Base-by-base conservation (phyloP, 2,113 vertebrate species). In the Clupea harengus region DNA sequence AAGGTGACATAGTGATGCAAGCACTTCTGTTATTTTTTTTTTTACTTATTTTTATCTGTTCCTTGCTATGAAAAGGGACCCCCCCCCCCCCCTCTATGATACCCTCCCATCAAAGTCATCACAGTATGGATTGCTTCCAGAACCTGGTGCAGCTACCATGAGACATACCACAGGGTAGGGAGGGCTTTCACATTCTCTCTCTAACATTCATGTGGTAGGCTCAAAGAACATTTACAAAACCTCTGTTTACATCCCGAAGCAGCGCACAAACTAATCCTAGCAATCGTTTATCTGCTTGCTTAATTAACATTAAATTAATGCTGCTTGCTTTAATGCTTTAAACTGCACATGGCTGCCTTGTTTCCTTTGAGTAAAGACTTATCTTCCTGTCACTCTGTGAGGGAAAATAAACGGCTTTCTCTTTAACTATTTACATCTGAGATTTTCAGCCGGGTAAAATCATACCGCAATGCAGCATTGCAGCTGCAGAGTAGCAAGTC, bases 391-490 rank as follows among this genome's bases (percentile, higher is more conserved):
- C 64, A 67, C 64, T 89, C 82, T 84, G 89, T 90, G 91, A 92
- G 93, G 92, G 92, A 91, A 92, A 92, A 92, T 89, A 90, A 92
- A 91, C 89, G 83, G 89, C 90, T 91, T 90, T 91, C 89, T 92
- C 90, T 87, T 54, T 89, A 86, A 91, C 80, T 92, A 92, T 92
- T n/a, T 91, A 90, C 90, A 91, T 87, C 87, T 49, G 85, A 80
- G 25, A 57, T 46, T 82, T 86, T 89, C 90, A 90, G 87, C 82
- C 57, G 83, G 85, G 72, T 82, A 7, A 67, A 28, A 67, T 67
- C 9, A 25, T 67, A 28, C 64, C 64, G 64, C 64, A 67, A 7
- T 81, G 64, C 89, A 87, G 87, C 89, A 88, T 80, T 49, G 78
- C 81, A 13, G 45, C 82, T 67, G 85, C 85, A 81, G 87, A 85